These are phyloP conservation scores for Axis porcinus DNA, from an alignment of 2,113 vertebrate genomes.

Conservation along the genomic window DNA sequence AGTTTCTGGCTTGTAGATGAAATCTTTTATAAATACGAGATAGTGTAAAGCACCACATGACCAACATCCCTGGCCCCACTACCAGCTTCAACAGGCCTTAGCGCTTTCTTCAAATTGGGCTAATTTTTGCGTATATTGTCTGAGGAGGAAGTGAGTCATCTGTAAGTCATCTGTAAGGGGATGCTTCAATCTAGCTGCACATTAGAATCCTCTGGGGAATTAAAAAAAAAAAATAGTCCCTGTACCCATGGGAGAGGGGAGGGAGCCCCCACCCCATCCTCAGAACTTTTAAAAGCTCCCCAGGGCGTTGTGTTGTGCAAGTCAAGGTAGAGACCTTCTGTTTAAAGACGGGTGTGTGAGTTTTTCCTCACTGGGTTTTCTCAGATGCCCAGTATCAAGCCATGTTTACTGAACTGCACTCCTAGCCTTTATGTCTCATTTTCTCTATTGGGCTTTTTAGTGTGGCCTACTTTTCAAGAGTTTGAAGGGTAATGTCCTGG, in stretches of 20 bases:
- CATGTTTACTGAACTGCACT: background rate
- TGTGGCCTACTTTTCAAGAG: background rate
- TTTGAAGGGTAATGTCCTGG: background rate
- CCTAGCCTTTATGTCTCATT: background rate
- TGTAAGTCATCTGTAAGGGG: background rate
- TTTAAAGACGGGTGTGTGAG: background rate
- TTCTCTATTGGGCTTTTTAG: background rate
- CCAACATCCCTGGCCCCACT: background rate
- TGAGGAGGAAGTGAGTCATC: background rate
- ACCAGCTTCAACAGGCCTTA: background rate
- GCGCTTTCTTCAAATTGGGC: background rate
- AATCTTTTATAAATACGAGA: background rate
- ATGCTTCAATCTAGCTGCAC: background rate
- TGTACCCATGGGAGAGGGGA: background rate
- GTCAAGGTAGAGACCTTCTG: background rate
- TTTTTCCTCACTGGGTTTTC: background rate
- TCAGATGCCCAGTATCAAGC: background rate
- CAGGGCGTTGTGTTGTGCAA: background rate
- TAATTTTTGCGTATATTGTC: background rate
- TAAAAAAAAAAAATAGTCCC: background rate
- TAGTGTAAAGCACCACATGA: background rate
- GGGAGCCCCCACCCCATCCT: background rate
- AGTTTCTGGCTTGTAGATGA: background rate
- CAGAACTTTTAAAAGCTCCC: background rate
- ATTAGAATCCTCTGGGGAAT: background rate